Conservation (phyloP, 2,888 invertebrate species). For the Xiphydria camelus region DNA sequence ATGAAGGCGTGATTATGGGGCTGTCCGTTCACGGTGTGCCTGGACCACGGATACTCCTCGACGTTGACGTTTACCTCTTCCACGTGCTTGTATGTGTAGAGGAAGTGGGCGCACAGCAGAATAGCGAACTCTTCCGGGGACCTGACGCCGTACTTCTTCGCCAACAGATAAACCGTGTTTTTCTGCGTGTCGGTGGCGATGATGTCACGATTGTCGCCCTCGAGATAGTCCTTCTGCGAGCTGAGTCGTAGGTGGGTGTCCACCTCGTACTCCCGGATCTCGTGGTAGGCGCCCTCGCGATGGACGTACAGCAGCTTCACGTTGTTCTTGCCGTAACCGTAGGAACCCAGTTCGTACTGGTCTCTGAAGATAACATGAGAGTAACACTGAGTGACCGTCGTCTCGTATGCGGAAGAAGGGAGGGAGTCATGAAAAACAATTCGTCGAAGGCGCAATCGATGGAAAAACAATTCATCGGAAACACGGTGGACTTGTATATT, state of each 20-base stretch:
- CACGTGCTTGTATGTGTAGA: slow-evolving; percentile 76
- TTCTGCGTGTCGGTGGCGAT: slow-evolving; percentile 84
- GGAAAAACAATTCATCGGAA: no score
- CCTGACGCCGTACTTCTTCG: slow-evolving; percentile 76
- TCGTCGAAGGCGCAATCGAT: no score
- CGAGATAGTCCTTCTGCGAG: slow-evolving; percentile 71
- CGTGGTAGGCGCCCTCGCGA: slow-evolving; percentile 69
- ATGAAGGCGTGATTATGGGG: slow-evolving; percentile 79
- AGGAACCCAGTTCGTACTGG: slow-evolving; percentile 65
- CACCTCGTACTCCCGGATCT: slow-evolving; percentile 76
- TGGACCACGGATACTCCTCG: slow-evolving; percentile 78
- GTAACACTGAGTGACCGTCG: no score
- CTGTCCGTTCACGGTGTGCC: slow-evolving; percentile 62
- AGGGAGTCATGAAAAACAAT: no score
- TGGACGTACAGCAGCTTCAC: slow-evolving; percentile 75
- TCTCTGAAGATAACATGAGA: no score
- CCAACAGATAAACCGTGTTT: slow-evolving; percentile 78
- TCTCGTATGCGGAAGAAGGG: no score
- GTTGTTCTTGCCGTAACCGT: slow-evolving; percentile 75
- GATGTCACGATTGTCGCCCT: slow-evolving; percentile 78
- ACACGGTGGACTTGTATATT: no score
- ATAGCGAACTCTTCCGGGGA: slow-evolving; percentile 78
- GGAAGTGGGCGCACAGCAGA: slow-evolving; percentile 73
- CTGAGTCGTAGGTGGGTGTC: slow-evolving; percentile 72
- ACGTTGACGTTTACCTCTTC: slow-evolving; percentile 71